These are phyloP conservation scores for Ammospiza caudacuta DNA, from an alignment of 2,113 vertebrate genomes.

Conservation along the genomic window DNA sequence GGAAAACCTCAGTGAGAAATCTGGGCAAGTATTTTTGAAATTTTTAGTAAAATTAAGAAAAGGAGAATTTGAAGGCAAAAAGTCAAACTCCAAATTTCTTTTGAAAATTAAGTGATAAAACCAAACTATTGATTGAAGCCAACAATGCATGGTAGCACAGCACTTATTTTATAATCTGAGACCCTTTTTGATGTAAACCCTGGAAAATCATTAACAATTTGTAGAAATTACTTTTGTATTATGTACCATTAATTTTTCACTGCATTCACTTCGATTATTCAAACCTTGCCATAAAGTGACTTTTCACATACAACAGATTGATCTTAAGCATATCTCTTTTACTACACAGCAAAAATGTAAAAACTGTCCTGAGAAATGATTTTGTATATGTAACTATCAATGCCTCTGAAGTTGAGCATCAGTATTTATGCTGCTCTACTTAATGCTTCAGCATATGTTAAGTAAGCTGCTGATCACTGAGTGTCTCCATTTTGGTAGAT, in stretches of 20 bases:
- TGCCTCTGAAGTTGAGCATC: not conserved
- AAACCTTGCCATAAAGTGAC: not conserved
- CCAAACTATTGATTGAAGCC: not conserved
- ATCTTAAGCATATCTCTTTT: not conserved
- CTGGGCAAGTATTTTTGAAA: not conserved
- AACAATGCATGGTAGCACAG: not conserved
- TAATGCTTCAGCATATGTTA: not conserved
- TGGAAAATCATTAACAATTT: not conserved
- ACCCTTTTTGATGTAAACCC: not conserved
- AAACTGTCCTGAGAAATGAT: constrained; percentile 12
- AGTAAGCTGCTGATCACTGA: not conserved
- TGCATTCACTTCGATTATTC: not conserved
- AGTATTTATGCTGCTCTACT: not conserved
- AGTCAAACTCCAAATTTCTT: not conserved
- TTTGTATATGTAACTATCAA: not conserved
- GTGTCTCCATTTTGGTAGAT: constrained; percentile 26
- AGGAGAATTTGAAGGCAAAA: not conserved
- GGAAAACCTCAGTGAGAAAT: not conserved
- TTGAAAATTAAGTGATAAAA: not conserved
- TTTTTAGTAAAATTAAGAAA: not conserved
- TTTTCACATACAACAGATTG: not conserved
- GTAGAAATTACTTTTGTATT: not conserved
- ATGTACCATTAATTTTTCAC: not conserved
- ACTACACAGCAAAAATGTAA: not conserved
- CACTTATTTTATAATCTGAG: not conserved